A percentile compares a stretch with the other conserved stretches of the same genome.
These are phyloP conservation scores for Falco concolor DNA, from an alignment of 2,797 vertebrate genomes.

Conservation along the genomic window DNA sequence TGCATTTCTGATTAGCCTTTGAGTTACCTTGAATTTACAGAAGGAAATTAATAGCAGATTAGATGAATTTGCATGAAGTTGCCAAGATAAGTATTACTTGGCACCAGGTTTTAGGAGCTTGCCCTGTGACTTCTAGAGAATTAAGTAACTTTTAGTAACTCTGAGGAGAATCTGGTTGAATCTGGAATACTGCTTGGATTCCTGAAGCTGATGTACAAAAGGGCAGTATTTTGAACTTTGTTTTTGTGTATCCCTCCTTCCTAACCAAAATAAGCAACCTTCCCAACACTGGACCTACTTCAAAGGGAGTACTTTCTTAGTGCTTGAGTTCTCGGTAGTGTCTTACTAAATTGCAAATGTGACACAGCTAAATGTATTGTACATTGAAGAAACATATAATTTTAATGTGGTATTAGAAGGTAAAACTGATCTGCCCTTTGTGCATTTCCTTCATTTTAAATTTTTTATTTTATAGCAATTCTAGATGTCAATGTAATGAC, in stretches of 20 bases:
- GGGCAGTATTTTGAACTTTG: neutral
- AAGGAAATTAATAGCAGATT: neutral
- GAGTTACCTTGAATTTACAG: neutral
- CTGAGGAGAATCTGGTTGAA: neutral
- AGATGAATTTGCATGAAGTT: neutral
- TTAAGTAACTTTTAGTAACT: neutral
- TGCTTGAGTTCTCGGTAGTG: neutral
- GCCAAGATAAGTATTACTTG: neutral
- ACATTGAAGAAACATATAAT: neutral
- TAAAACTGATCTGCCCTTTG: slow-evolving; percentile 23
- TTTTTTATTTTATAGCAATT: slow-evolving; percentile 36
- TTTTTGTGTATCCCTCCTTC: neutral
- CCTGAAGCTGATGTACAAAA: neutral
- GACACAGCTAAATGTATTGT: slow-evolving; percentile 9
- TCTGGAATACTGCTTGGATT: slow-evolving; percentile 20
- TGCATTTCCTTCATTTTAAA: slow-evolving; percentile 30
- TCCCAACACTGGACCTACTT: neutral
- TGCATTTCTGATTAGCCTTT: neutral
- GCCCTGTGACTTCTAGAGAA: neutral
- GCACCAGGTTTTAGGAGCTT: neutral
- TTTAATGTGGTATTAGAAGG: neutral
- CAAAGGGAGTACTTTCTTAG: neutral
- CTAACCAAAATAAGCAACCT: neutral
- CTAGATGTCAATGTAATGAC: slow-evolving; percentile 16
- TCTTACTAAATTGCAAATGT: neutral